Evolutionary conservation across 2,797 vertebrate genomes (phyloP).

Genomic region (Sphenopsis melanotis): DNA sequence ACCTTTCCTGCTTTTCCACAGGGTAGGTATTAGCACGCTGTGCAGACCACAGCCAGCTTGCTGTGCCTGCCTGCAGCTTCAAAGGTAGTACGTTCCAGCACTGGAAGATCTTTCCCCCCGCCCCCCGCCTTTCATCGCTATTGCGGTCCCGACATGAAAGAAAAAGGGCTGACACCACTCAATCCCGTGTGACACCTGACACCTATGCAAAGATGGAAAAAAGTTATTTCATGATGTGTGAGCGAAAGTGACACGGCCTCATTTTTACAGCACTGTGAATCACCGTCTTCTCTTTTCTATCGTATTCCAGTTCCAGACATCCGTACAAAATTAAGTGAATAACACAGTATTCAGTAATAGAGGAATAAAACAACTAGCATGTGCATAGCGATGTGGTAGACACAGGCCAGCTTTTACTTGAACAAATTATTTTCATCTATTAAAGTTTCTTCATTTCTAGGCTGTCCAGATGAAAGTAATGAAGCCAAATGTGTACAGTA

Average conservation of each 20-base stretch:
- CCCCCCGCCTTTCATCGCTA: background rate
- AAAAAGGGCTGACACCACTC: background rate
- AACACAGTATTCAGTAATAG: background rate
- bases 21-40: background rate
- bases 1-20: slow-evolving; percentile 16
- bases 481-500: background rate
- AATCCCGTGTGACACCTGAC: background rate
- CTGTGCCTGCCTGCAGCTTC: background rate
- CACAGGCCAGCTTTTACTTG: background rate
- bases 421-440: background rate
- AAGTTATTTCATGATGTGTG: background rate
- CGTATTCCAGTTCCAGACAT: background rate
- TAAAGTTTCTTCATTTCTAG: background rate
- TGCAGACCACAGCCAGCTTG: background rate
- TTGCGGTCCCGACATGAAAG: background rate
- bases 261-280: background rate
- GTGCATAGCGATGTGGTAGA: background rate
- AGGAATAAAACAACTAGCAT: background rate
- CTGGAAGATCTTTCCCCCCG: background rate
- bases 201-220: background rate
- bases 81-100: background rate
- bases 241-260: background rate
- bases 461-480: background rate
- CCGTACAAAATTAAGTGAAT: background rate
- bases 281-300: background rate